Evolutionary conservation across 2,797 vertebrate species (phyloP).

Genomic region (Syndactyla subalaris): DNA sequence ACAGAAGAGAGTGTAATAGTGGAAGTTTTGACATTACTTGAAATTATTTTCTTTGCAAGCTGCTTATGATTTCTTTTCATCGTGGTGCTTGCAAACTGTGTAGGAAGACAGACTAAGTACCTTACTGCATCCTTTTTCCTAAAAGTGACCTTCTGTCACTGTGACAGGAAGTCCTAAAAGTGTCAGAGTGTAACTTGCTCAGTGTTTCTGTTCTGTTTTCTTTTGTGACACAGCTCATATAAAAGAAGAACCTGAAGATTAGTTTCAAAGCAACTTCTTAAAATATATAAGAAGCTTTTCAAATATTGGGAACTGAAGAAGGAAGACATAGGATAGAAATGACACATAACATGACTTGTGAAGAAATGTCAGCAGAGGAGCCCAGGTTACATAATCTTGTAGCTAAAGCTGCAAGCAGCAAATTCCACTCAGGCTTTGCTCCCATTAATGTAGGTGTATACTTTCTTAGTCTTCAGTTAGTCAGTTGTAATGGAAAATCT

Average conservation of each 20-base stretch:
- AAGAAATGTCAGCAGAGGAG: background rate
- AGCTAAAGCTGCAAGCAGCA: background rate
- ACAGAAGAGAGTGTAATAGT: background rate
- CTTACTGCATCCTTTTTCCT: background rate
- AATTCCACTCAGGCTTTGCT: background rate
- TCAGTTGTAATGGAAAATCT: background rate
- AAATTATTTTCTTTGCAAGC: background rate
- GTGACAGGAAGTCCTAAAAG: background rate
- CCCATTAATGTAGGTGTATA: background rate
- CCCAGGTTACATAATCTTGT: background rate
- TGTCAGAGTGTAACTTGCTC: background rate
- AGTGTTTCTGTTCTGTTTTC: background rate
- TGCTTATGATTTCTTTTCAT: background rate
- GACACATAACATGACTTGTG: background rate
- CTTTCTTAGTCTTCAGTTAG: background rate
- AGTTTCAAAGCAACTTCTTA: background rate
- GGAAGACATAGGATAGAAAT: background rate
- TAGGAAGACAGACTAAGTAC: background rate
- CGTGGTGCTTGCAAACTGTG: background rate
- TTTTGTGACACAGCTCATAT: background rate
- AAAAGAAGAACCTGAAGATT: background rate
- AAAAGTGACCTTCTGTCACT: background rate
- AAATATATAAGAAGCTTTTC: background rate
- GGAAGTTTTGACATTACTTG: background rate
- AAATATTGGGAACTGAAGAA: background rate